Percentiles rank a stretch among this genome's conserved stretches.
Evolutionary conservation across 2,113 vertebrate species (phyloP).

Genomic region (Crotophaga sulcirostris): DNA sequence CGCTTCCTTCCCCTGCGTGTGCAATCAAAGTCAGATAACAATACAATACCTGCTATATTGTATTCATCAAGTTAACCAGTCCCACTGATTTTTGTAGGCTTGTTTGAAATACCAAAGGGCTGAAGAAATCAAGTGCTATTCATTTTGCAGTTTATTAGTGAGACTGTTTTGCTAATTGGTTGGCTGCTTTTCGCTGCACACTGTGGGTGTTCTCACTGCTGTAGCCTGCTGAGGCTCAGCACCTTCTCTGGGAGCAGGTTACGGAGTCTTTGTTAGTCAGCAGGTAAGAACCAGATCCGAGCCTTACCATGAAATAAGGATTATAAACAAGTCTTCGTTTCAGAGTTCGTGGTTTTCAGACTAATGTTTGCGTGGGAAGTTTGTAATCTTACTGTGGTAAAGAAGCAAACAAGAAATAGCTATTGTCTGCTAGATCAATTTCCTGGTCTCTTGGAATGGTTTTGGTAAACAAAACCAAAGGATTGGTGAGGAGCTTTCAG

Average conservation of each 20-base stretch:
- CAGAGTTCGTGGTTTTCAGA: not conserved
- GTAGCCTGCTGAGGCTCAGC: not conserved
- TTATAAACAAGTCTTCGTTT: not conserved
- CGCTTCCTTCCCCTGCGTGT: not conserved
- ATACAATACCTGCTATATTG: not conserved
- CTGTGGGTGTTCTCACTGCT: not conserved
- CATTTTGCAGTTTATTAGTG: not conserved
- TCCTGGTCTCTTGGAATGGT: not conserved
- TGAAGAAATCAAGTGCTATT: not conserved
- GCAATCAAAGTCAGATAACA: not conserved
- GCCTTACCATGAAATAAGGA: not conserved
- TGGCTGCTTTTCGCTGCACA: not conserved
- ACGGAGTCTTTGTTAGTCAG: not conserved
- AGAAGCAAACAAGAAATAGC: not conserved
- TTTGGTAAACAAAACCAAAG: not conserved
- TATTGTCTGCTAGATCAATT: not conserved
- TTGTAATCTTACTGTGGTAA: not conserved
- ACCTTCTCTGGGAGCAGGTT: not conserved
- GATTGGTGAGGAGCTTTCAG: not conserved
- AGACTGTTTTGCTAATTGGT: not conserved
- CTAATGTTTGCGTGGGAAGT: not conserved
- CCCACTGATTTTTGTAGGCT: not conserved
- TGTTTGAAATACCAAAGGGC: conserved; percentile 5
- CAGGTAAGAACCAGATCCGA: not conserved
- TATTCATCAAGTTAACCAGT: not conserved